These are phyloP conservation scores for Trichopria drosophilae DNA, from an alignment of 2,888 invertebrate species.

Conservation along the genomic window DNA sequence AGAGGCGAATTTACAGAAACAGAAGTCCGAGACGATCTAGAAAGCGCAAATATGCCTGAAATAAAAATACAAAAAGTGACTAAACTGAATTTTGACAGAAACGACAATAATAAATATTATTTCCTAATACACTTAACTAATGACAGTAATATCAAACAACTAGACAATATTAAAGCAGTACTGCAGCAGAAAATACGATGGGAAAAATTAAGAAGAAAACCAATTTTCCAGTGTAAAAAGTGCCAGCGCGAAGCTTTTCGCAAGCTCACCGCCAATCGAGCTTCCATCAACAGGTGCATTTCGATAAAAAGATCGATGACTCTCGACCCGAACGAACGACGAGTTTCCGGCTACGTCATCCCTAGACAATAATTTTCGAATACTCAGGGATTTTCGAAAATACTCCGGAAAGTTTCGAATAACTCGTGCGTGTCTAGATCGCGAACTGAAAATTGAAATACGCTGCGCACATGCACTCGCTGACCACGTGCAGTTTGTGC, in stretches of 20 bases:
- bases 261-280: slow-evolving; percentile 23
- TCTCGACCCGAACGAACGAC: no score
- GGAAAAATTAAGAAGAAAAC: slow-evolving; percentile 16
- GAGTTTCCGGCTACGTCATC: no score
- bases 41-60: background rate
- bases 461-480: no score
- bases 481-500: no score
- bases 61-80: slow-evolving; percentile 8
- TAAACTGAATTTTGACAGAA: slow-evolving; percentile 12
- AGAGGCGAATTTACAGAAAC: slow-evolving; percentile 6
- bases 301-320: no score
- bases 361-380: no score
- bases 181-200: no score
- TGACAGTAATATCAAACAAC: background rate
- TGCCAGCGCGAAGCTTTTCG: slow-evolving; percentile 32
- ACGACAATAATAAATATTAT: background rate
- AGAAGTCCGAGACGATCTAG: background rate
- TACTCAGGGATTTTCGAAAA: no score
- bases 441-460: no score
- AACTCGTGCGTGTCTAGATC: no score
- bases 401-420: no score
- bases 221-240: slow-evolving; percentile 27
- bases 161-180: background rate
- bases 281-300: no score
- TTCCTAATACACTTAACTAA: slow-evolving; percentile 7